A percentile compares a stretch with the other conserved stretches of the same genome.
These are phyloP conservation scores for Aleiodes leptofemur DNA, from an alignment of 2,888 invertebrate genomes.

Conservation along the genomic window DNA sequence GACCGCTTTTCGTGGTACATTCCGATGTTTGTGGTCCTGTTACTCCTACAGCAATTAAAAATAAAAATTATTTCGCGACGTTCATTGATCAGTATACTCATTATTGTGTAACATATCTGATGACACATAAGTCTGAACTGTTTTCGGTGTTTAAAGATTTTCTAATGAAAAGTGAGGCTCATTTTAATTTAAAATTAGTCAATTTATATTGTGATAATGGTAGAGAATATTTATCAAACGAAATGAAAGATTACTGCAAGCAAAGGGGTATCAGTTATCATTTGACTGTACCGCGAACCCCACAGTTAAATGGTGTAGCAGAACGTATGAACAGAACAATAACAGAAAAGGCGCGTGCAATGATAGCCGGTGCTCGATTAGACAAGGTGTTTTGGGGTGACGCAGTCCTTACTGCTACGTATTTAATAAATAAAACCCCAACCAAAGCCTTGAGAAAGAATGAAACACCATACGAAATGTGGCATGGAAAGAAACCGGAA, in stretches of 20 bases:
- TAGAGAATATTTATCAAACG: conserved; percentile 47
- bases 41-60: conserved; percentile 38
- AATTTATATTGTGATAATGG: conserved; percentile 51
- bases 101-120: conserved; percentile 36
- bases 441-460: conserved; percentile 22
- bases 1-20: conserved; percentile 47
- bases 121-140: conserved; percentile 32
- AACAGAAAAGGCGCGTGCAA: too few species aligned
- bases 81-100: conserved; percentile 43
- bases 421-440: conserved; percentile 46
- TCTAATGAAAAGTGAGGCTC: neutral
- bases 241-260: neutral
- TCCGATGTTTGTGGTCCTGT: conserved; percentile 48
- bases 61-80: conserved; percentile 44
- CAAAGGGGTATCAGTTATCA: too few species aligned
- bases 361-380: too few species aligned
- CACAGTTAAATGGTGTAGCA: conserved; percentile 2
- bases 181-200: conserved; percentile 22
- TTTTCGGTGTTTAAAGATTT: conserved; percentile 17
- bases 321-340: neutral
- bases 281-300: neutral
- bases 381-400: neutral
- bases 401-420: conserved; percentile 46
- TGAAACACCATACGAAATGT: conserved; percentile 46
- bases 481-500: conserved; percentile 43